phyloP scores from a whole-genome alignment of 1,140 invertebrate species.

The Dolichoris vasculosae region DNA sequence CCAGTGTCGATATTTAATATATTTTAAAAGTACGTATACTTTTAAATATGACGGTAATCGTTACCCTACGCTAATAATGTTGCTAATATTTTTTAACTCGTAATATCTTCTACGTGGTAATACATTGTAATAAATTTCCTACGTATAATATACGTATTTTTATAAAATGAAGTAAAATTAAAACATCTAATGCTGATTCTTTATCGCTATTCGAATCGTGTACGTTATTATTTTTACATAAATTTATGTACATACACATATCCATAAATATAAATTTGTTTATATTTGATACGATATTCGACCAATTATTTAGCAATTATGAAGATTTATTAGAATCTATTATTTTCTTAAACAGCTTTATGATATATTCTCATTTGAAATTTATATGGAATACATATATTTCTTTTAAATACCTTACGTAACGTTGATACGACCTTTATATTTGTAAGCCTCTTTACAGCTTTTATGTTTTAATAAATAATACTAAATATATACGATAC shows the following conservation, averaged over 20 bases:
- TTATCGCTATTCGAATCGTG: background rate
- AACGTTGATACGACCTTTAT: no score
- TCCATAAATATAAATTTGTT: background rate
- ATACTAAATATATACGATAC: no score
- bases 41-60: background rate
- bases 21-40: background rate
- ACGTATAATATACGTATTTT: background rate
- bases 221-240: background rate
- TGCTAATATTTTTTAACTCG: background rate
- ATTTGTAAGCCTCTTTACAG: no score
- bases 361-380: no score
- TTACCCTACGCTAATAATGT: background rate
- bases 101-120: background rate
- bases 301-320: no score
- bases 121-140: background rate
- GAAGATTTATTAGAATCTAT: no score
- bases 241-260: background rate
- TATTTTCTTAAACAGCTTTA: no score
- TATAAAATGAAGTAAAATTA: background rate
- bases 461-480: no score
- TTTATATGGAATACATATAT: no score
- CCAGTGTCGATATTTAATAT: background rate
- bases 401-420: no score
- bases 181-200: background rate
- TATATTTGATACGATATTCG: no score